These are phyloP conservation scores for Microcebus griseorufus DNA, from an alignment of 2,113 vertebrate genomes.

Conservation along the genomic window DNA sequence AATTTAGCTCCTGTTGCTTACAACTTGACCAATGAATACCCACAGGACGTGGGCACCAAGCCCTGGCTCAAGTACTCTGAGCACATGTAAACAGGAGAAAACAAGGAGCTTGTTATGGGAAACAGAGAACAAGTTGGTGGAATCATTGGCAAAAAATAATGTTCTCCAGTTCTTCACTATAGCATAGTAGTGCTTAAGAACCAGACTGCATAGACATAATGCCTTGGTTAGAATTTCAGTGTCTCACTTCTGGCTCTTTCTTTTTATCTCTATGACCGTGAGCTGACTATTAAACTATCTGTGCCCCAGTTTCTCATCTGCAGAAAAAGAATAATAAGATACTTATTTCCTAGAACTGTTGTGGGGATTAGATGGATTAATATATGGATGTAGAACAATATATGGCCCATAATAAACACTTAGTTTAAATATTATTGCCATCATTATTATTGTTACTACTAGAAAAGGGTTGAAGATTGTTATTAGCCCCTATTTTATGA, in stretches of 20 bases:
- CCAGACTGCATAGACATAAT: not conserved
- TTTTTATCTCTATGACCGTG: not conserved
- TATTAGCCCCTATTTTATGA: not conserved
- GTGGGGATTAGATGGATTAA: not conserved
- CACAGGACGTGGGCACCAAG: accelerated
- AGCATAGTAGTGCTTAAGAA: not conserved
- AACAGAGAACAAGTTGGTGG: not conserved
- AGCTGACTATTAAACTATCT: not conserved
- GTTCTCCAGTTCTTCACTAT: not conserved
- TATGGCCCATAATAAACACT: not conserved
- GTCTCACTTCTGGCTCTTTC: not conserved
- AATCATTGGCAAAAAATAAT: not conserved
- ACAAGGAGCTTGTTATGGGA: not conserved
- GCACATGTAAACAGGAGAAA: not conserved
- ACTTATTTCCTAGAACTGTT: not conserved
- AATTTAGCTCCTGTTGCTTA: not conserved
- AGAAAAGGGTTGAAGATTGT: not conserved
- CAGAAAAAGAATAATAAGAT: not conserved
- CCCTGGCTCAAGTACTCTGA: not conserved
- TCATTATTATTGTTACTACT: not conserved
- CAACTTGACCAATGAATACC: not conserved
- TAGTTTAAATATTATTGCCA: not conserved
- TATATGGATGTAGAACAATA: not conserved
- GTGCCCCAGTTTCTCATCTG: not conserved
- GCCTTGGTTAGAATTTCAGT: not conserved